These are phyloP conservation scores for Oncorhynchus nerka DNA, from an alignment of 2,113 vertebrate genomes.

Conservation along the genomic window DNA sequence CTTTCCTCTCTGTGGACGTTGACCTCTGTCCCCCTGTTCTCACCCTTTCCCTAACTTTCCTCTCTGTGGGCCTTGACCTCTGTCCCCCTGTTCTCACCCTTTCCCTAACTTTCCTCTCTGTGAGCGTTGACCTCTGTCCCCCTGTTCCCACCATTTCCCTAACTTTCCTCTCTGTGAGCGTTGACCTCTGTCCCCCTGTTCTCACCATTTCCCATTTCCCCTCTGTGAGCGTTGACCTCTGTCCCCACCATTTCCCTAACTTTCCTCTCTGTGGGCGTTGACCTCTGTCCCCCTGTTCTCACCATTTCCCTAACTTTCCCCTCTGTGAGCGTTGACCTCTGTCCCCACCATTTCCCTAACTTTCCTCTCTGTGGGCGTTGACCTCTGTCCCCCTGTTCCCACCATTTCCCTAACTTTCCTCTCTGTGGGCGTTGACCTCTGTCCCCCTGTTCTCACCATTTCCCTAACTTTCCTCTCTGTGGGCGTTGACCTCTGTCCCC, in stretches of 20 bases:
- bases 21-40: neutral
- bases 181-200: neutral
- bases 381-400: no score
- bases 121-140: neutral
- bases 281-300: neutral
- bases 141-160: no score
- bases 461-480: neutral
- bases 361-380: no score
- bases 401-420: neutral
- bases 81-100: no score
- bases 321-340: neutral
- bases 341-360: neutral
- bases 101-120: neutral
- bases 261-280: neutral
- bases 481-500: neutral
- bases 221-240: neutral
- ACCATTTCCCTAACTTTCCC: neutral
- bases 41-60: neutral
- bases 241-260: neutral
- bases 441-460: neutral
- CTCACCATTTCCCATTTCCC: no score
- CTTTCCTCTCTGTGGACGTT: neutral
- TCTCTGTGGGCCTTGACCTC: neutral
- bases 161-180: neutral
- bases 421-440: neutral